A percentile compares a stretch with the other conserved stretches of the same genome.
Conservation (phyloP, 2,888 invertebrate species). For the Flexamia atlantica region DNA sequence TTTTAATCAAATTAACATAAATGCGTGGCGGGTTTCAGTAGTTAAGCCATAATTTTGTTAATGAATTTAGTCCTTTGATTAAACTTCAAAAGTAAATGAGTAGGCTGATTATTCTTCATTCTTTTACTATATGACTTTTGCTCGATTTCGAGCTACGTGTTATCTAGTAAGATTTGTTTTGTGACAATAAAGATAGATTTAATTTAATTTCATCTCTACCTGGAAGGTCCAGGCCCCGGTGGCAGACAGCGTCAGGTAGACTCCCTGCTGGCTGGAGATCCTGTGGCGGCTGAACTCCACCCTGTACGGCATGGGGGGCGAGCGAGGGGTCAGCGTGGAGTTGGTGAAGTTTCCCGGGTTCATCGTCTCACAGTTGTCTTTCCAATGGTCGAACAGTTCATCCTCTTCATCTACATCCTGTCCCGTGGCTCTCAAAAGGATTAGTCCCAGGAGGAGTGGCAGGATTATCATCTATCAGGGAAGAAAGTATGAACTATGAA, state of each 20-base stretch:
- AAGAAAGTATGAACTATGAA: too few relatives aligned
- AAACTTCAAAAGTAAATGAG: too few relatives aligned
- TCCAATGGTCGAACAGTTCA: constrained; percentile 28
- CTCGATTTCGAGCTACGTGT: too few relatives aligned
- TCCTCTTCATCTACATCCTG: constrained; percentile 3
- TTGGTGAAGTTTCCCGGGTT: constrained; percentile 15
- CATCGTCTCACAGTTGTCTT: constrained; percentile 21
- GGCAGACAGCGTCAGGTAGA: not conserved
- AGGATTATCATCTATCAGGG: not conserved
- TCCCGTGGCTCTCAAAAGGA: not conserved
- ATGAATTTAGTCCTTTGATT: too few relatives aligned
- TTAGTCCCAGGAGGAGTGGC: not conserved
- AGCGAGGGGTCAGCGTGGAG: not conserved
- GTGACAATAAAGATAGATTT: too few relatives aligned
- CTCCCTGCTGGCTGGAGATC: not conserved
- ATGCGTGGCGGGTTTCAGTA: too few relatives aligned
- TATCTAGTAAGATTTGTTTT: too few relatives aligned
- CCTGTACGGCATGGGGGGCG: constrained; percentile 7
- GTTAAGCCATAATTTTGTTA: too few relatives aligned
- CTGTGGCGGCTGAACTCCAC: not conserved
- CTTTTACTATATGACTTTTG: too few relatives aligned
- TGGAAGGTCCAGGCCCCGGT: not conserved
- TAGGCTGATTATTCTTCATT: too few relatives aligned
- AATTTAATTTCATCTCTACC: constrained; percentile 16
- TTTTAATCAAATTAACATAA: too few relatives aligned